Conservation (phyloP, 2,888 invertebrate genomes). For the Syrphus vitripennis region DNA sequence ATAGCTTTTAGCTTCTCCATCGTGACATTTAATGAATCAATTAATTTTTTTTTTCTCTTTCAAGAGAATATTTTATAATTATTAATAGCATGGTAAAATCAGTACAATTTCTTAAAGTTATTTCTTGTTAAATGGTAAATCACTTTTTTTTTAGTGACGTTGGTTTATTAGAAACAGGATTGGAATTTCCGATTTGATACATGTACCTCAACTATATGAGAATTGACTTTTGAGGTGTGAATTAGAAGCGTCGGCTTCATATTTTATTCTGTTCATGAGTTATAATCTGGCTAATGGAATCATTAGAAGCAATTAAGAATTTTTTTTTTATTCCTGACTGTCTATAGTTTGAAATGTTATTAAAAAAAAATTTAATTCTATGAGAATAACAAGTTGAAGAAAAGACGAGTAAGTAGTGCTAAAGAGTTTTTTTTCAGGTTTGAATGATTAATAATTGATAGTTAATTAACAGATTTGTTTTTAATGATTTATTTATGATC, state of each 20-base stretch:
- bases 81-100: not conserved
- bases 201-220: too few species aligned
- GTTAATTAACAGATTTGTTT: not conserved
- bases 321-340: not conserved
- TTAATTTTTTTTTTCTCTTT: not conserved
- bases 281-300: not conserved
- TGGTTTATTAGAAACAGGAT: not conserved
- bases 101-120: not conserved
- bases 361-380: too few species aligned
- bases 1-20: not conserved
- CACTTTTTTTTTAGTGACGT: not conserved
- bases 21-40: slow-evolving; percentile 26
- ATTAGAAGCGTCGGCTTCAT: not conserved
- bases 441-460: not conserved
- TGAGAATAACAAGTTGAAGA: not conserved
- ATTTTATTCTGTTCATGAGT: not conserved
- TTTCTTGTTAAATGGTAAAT: not conserved
- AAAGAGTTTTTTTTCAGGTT: not conserved
- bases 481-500: not conserved
- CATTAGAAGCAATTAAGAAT: not conserved
- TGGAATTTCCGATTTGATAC: not conserved
- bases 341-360: not conserved
- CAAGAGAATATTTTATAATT: not conserved
- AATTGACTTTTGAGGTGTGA: not conserved
- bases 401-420: not conserved